Conservation (phyloP, 2,797 vertebrate species). For the Dallia pectoralis region DNA sequence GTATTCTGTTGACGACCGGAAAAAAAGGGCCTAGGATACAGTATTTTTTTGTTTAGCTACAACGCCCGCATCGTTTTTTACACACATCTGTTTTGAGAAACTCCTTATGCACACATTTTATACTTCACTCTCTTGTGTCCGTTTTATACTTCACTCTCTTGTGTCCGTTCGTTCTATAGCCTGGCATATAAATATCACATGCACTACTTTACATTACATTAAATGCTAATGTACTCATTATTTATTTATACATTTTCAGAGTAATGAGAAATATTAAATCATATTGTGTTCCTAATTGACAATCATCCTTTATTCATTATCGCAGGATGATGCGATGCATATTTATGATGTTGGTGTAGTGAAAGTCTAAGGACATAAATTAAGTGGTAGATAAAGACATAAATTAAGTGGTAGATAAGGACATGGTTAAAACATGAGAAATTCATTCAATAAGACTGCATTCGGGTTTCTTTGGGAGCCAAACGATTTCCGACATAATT, state of each 20-base stretch:
- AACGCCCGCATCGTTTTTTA: constrained; percentile 28
- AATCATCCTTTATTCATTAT: background rate
- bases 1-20: constrained; percentile 12
- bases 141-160: background rate
- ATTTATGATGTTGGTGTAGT: no score
- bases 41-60: constrained; percentile 30
- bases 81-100: background rate
- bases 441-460: background rate
- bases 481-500: no score
- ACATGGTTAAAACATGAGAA: background rate
- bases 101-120: background rate
- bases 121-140: background rate
- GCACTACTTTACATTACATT: background rate
- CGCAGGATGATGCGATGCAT: no score
- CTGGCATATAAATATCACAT: background rate
- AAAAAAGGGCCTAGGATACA: background rate
- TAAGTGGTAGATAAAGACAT: no score
- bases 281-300: background rate
- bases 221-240: no score
- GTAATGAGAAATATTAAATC: background rate
- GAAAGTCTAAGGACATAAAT: no score
- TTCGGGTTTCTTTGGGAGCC: no score
- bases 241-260: background rate
- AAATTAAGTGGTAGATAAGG: background rate
- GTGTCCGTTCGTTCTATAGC: background rate